phyloP scores from a whole-genome alignment of 2,797 vertebrate genomes.

The Pangasius larnaudii region DNA sequence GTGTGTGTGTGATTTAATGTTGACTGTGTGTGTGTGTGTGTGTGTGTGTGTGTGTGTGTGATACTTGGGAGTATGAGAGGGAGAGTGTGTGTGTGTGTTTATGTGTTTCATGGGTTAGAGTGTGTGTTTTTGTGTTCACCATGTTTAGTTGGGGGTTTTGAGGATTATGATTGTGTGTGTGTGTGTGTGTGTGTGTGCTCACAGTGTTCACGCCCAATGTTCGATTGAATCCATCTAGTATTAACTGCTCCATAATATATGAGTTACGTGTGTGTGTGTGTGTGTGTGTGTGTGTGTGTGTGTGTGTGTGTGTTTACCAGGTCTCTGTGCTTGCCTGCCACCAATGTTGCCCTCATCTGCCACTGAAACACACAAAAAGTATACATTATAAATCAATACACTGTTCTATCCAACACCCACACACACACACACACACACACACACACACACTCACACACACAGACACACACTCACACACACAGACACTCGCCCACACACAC shows the following conservation, averaged over 20 bases:
- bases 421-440: background rate
- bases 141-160: no score
- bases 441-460: background rate
- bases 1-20: background rate
- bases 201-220: background rate
- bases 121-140: background rate
- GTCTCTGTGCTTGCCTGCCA: conserved; percentile 74
- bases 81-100: background rate
- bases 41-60: background rate
- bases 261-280: conserved; percentile 10
- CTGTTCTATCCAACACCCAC: background rate
- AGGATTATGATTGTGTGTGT: background rate
- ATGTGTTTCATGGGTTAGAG: background rate
- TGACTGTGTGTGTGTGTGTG: background rate
- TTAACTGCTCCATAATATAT: background rate
- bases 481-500: background rate
- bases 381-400: conserved; percentile 31
- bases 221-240: background rate
- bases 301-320: conserved; percentile 76
- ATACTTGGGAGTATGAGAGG: background rate
- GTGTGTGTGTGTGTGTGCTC: background rate
- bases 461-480: background rate
- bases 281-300: conserved; percentile 21
- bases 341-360: conserved; percentile 89
- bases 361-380: conserved; percentile 72